Percentiles rank a stretch among this genome's conserved stretches.
These are phyloP conservation scores for Lepidocyrtoides sp. DNA, from an alignment of 2,888 invertebrate genomes.

Conservation along the genomic window DNA sequence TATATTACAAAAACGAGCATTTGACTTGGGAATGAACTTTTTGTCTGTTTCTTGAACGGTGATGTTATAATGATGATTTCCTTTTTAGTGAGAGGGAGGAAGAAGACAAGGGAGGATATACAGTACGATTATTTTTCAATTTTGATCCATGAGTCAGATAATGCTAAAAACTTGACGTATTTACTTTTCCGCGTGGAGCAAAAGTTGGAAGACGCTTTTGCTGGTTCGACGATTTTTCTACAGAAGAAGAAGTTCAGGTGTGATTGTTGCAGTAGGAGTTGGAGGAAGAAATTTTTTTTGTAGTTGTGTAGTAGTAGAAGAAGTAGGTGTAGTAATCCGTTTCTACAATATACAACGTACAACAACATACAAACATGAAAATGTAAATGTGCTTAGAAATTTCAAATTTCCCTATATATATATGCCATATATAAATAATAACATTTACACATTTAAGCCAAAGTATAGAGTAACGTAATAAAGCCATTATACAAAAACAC, in stretches of 20 bases:
- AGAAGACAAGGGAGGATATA: slow-evolving; percentile 46
- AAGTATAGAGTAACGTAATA: too few relatives aligned
- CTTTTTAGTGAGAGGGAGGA: neutral
- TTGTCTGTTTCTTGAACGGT: neutral
- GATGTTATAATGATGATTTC: slow-evolving; percentile 20
- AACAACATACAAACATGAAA: slow-evolving; percentile 40
- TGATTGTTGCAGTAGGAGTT: slow-evolving; percentile 12
- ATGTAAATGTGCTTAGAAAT: too few relatives aligned
- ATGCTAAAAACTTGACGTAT: slow-evolving; percentile 61
- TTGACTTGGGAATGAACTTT: slow-evolving; percentile 43
- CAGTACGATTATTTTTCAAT: slow-evolving; percentile 18
- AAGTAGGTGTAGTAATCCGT: slow-evolving; percentile 33
- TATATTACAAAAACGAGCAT: too few relatives aligned
- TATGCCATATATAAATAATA: too few relatives aligned
- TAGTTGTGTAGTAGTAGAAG: neutral
- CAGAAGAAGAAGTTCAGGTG: neutral
- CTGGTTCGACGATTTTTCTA: slow-evolving; percentile 65
- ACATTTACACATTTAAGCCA: too few relatives aligned
- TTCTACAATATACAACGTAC: slow-evolving; percentile 67
- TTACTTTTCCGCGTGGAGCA: slow-evolving; percentile 67
- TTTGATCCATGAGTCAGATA: slow-evolving; percentile 67
- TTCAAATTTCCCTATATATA: too few relatives aligned
- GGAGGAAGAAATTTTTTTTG: slow-evolving; percentile 41
- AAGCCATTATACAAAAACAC: neutral
- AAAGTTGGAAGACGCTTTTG: slow-evolving; percentile 20